Conservation (phyloP, 2,797 vertebrate species). For the Pseudochaenichthys georgianus region DNA sequence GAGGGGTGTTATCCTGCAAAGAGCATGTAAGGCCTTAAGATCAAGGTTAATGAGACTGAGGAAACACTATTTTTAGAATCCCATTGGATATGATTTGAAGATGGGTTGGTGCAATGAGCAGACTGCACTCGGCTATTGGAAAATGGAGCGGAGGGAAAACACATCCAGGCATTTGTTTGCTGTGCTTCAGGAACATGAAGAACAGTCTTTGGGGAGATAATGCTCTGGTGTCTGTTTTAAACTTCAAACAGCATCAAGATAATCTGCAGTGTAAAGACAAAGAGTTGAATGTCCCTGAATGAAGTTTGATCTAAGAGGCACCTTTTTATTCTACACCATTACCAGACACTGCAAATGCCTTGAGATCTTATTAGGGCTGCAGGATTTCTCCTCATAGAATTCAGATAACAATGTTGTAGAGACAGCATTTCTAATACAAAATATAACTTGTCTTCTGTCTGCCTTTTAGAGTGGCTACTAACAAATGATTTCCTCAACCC, state of each 20-base stretch:
- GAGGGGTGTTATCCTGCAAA: conserved; percentile 17
- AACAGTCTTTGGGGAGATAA: conserved; percentile 1
- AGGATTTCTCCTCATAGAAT: no score
- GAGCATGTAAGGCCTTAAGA: conserved; percentile 41
- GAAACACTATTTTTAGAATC: conserved; percentile 51
- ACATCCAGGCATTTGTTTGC: conserved; percentile 2
- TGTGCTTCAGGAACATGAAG: background rate
- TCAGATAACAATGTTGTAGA: no score
- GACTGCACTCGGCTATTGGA: background rate
- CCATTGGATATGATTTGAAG: conserved; percentile 24
- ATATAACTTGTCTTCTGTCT: no score
- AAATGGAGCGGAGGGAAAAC: conserved; percentile 24
- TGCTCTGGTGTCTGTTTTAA: background rate
- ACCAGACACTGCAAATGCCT: background rate
- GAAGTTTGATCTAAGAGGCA: background rate
- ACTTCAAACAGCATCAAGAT: background rate
- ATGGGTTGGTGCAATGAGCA: conserved; percentile 20
- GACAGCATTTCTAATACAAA: no score
- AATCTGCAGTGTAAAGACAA: background rate
- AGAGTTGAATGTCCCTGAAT: background rate
- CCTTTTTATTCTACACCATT: background rate
- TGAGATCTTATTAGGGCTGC: background rate
- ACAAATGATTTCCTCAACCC: no score
- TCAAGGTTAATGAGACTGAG: conserved; percentile 54
- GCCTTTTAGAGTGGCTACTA: no score